Evolutionary conservation across 1,140 invertebrate species (phyloP), one percentile per base, ranked within the genome.

Genomic region (Marisa cornuarietis): DNA sequence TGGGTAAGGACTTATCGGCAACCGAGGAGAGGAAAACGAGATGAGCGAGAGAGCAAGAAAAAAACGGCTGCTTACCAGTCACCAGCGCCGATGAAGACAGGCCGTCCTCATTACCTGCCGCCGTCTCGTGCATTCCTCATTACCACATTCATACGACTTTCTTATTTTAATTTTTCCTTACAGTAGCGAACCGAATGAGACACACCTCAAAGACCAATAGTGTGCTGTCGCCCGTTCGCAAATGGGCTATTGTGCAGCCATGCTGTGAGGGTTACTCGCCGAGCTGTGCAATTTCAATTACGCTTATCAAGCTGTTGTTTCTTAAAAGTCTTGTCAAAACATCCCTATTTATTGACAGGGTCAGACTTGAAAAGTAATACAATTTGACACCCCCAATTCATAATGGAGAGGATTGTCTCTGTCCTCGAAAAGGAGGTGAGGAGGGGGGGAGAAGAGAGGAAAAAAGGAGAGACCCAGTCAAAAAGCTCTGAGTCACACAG

Each of bases 181-280:
- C 82, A 78, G 66, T 78, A 62, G 78, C 79, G 63, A 75, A 76
- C 42, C 81, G 77, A 82, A 83, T 82, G 80, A 81, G 81, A 78
- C 81, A 79, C 69, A 85, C 82, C 82, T 84, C 81, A 83, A 84
- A 85, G 83, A 82, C 84, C 83, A 81, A 85, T 83, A 83, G 61
- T 78, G 79, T 80, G 82, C 77, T 82, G 80, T 80, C 79, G 80
- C 79, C 82, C 78, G 63, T 73, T 76, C 75, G 80, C 78, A 69
- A 82, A 81, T 79, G 79, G 66, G 78, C 79, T 81, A 85, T 85
- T 85, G 84, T 85, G 80, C 79, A 81, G 71, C 61, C 69, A 78
- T 82, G 83, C 77, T 69, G n/a, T 31, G 24, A 69, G 49, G 31
- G 26, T 71, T 26, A 49, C 71, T 72, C 71, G 42, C 71, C 20